phyloP scores from a whole-genome alignment of 2,797 vertebrate species.

The Allobates femoralis region DNA sequence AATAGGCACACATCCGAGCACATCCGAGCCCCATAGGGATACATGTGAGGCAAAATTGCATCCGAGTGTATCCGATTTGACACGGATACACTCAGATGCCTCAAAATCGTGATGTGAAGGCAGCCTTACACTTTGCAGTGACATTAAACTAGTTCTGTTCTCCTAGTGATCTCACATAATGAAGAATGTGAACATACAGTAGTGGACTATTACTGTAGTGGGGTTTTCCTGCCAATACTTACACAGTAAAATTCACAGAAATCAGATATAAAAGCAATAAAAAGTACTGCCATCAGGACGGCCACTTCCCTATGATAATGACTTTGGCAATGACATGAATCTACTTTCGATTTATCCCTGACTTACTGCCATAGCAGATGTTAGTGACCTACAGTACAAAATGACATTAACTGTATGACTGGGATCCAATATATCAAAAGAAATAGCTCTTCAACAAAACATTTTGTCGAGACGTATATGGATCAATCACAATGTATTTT shows the following conservation, averaged over 20 bases:
- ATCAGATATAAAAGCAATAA: not conserved
- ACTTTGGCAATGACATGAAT: not conserved
- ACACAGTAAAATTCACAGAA: no score
- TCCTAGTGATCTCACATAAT: not conserved
- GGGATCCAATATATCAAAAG: not conserved
- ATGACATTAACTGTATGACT: slow-evolving; percentile 1
- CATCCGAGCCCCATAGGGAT: no score
- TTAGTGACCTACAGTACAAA: not conserved
- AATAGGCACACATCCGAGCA: no score
- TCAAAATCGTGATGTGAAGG: no score
- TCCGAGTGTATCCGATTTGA: no score
- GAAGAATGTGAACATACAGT: not conserved
- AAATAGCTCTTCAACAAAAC: slow-evolving; percentile 24
- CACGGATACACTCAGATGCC: no score
- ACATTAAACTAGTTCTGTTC: not conserved
- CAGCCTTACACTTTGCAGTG: not conserved
- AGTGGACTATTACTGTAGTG: not conserved
- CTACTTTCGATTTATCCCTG: not conserved
- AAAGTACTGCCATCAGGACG: not conserved
- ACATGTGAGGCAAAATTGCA: no score
- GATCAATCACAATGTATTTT: slow-evolving; percentile 11
- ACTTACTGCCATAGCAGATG: not conserved
- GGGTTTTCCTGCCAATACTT: not conserved
- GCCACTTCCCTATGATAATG: not conserved
- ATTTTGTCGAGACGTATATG: not conserved